Percentiles rank a stretch among this genome's conserved stretches.
Conservation (phyloP, 2,888 invertebrate genomes). For the Trisateles emortualis region DNA sequence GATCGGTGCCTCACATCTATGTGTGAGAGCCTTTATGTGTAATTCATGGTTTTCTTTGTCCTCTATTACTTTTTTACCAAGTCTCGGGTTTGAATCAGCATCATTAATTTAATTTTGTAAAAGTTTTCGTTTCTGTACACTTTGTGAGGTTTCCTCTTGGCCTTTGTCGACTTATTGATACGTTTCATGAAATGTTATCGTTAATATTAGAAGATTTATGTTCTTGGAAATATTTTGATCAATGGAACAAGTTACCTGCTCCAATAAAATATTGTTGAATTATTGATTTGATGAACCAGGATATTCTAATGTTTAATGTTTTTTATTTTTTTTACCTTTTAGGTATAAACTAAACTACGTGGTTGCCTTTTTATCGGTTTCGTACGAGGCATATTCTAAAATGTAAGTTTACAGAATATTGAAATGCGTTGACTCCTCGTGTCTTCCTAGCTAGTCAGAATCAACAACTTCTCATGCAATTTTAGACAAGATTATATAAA, state of each 20-base stretch:
- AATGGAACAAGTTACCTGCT: neutral
- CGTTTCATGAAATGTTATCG: conserved; percentile 2
- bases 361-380: too few species aligned
- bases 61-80: conserved; percentile 13
- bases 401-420: too few species aligned
- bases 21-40: neutral
- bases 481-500: too few species aligned
- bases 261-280: neutral
- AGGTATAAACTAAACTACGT: too few species aligned
- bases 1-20: neutral
- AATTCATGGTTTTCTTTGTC: conserved; percentile 9
- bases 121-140: conserved; percentile 8
- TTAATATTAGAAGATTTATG: neutral
- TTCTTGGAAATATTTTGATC: neutral
- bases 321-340: too few species aligned
- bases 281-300: neutral
- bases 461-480: too few species aligned
- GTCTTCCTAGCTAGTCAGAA: too few species aligned
- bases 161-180: conserved; percentile 18
- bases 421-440: too few species aligned
- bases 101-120: conserved; percentile 28
- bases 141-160: conserved; percentile 11
- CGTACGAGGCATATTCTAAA: too few species aligned
- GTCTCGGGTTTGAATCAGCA: conserved; percentile 5
- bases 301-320: neutral